Evolutionary conservation across 1,140 invertebrate species (phyloP).

Genomic region (Phortica variegata): DNA sequence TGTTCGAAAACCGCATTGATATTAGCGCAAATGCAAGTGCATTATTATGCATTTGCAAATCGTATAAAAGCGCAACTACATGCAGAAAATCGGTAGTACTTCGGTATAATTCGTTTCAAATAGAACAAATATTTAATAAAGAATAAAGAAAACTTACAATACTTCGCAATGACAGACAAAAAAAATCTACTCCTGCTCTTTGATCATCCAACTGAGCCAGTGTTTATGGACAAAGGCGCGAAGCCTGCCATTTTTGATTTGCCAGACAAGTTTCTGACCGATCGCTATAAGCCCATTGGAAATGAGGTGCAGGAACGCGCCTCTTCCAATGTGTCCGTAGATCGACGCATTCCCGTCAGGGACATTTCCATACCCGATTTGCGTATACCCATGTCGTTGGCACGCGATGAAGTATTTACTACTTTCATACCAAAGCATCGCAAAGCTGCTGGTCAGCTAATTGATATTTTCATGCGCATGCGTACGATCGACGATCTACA

Average conservation of each 20-base stretch:
- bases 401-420: slow-evolving; percentile 70
- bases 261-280: slow-evolving; percentile 64
- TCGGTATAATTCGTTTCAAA: no score
- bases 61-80: no score
- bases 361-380: slow-evolving; percentile 70
- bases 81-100: no score
- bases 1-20: no score
- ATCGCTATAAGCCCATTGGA: slow-evolving; percentile 64
- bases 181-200: slow-evolving; percentile 64
- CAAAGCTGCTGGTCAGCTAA: slow-evolving; percentile 66
- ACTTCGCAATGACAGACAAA: slow-evolving; percentile 45
- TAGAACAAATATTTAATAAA: no score
- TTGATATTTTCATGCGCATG: slow-evolving; percentile 74
- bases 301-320: slow-evolving; percentile 60
- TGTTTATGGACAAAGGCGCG: slow-evolving; percentile 71
- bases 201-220: slow-evolving; percentile 74
- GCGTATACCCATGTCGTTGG: slow-evolving; percentile 65
- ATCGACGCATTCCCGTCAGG: slow-evolving; percentile 62
- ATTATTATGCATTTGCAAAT: no score
- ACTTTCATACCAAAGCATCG: slow-evolving; percentile 74
- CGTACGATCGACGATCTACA: slow-evolving; percentile 69
- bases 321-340: slow-evolving; percentile 59
- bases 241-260: slow-evolving; percentile 64
- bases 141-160: not conserved
- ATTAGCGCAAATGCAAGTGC: no score